These are phyloP conservation scores for Octopus sinensis DNA, from an alignment of 1,140 invertebrate species.

Conservation along the genomic window DNA sequence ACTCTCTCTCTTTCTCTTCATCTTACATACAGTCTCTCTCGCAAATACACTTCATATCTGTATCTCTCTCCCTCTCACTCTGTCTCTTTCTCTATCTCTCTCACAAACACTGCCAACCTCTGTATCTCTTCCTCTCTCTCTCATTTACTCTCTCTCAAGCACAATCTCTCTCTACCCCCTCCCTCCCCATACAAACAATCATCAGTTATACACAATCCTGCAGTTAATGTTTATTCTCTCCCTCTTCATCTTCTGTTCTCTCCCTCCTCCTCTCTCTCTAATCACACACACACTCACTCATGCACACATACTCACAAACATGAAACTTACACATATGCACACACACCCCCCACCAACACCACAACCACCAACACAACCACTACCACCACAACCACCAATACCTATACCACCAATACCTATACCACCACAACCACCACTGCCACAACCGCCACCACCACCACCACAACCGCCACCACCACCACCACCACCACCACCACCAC, in stretches of 20 bases:
- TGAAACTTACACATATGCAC: too few relatives aligned
- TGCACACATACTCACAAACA: too few relatives aligned
- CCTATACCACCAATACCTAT: too few relatives aligned
- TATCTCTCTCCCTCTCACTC: conserved; percentile 4
- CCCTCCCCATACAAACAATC: neutral
- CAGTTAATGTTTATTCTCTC: neutral
- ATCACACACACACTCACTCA: neutral
- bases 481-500: too few relatives aligned
- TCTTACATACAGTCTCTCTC: neutral
- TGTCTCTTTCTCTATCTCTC: neutral
- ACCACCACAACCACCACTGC: too few relatives aligned
- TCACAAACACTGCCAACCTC: neutral
- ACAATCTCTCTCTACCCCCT: neutral
- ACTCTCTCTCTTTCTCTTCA: neutral
- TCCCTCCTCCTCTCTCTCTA: neutral
- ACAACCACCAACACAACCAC: too few relatives aligned
- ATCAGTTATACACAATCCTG: neutral
- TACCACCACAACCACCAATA: too few relatives aligned
- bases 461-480: too few relatives aligned
- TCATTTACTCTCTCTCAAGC: neutral
- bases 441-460: too few relatives aligned
- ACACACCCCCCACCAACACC: too few relatives aligned
- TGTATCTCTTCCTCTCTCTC: neutral
- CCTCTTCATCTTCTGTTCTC: neutral
- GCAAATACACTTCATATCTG: neutral